phyloP scores from a whole-genome alignment of 2,888 invertebrate genomes.

The Leptopilina drosophilae region DNA sequence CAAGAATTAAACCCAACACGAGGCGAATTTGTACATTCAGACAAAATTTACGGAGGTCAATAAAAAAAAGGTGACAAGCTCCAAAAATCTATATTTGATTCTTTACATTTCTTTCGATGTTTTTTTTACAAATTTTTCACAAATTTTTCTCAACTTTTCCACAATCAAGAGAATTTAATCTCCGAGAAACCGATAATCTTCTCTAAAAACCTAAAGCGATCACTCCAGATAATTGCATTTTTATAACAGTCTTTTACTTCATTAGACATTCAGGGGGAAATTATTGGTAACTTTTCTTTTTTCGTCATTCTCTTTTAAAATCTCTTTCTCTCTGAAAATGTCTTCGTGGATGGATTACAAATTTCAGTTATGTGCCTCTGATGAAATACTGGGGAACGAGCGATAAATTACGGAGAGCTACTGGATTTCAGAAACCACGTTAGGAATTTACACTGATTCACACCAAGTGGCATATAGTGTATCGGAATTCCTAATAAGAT shows the following conservation, averaged over 20 bases:
- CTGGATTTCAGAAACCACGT: conserved; percentile 21
- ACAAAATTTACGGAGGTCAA: neutral
- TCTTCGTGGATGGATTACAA: neutral
- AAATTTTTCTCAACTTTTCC: neutral
- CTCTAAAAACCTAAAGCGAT: conserved; percentile 1
- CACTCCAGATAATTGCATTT: conserved; percentile 8
- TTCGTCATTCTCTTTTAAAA: neutral
- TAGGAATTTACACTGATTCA: conserved; percentile 21
- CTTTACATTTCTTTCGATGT: conserved; percentile 48
- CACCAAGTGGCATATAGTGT: conserved; percentile 15
- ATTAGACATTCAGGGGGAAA: neutral
- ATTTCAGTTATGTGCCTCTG: conserved; percentile 34
- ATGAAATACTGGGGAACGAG: conserved; percentile 20
- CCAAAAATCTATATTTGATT: conserved; percentile 71
- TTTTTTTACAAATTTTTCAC: neutral
- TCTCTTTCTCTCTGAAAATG: neutral
- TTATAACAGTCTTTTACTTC: neutral
- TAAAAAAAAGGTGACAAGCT: conserved; percentile 54
- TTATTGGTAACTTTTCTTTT: neutral
- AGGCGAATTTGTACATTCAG: neutral
- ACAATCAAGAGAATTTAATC: conserved; percentile 27
- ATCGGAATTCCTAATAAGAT: conserved; percentile 31
- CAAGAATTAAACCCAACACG: conserved; percentile 8
- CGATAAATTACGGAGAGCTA: conserved; percentile 1
- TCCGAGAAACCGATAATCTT: neutral